Evolutionary conservation across 2,797 vertebrate species (phyloP).

Genomic region (Scleropages formosus): DNA sequence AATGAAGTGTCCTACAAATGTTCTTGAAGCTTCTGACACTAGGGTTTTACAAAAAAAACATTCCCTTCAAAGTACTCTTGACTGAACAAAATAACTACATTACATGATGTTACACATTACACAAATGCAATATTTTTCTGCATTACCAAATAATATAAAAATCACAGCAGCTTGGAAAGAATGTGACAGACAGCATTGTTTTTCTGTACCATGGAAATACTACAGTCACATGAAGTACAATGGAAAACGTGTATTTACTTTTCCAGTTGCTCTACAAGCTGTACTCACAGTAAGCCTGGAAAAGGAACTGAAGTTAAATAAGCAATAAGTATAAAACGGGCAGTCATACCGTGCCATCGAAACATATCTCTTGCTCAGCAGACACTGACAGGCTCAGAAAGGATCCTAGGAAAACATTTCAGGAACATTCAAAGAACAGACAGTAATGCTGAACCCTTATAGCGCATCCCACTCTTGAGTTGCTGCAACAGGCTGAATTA

Average conservation of each 20-base stretch:
- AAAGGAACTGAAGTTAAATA: not conserved
- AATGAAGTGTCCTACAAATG: not conserved
- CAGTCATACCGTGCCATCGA: not conserved
- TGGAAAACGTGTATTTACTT: not conserved
- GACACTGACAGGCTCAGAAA: not conserved
- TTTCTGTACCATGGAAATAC: conserved; percentile 2
- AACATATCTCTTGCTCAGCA: not conserved
- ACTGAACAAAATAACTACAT: too few species aligned
- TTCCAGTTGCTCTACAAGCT: not conserved
- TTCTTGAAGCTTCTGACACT: not conserved
- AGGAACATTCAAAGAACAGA: conserved; percentile 1
- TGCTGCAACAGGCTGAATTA: too few species aligned
- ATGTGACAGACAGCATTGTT: not conserved
- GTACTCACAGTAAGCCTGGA: not conserved
- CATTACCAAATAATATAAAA: not conserved
- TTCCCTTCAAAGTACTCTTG: too few species aligned
- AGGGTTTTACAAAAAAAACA: too few species aligned
- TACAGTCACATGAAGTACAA: not conserved
- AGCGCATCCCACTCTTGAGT: too few species aligned
- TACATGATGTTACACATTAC: too few species aligned
- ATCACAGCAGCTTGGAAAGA: not conserved
- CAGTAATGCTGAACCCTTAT: not conserved
- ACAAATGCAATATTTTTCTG: too few species aligned
- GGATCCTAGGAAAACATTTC: not conserved
- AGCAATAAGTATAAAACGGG: not conserved